Evolutionary conservation across 2,797 vertebrate genomes (phyloP).

Genomic region (Otus scops): DNA sequence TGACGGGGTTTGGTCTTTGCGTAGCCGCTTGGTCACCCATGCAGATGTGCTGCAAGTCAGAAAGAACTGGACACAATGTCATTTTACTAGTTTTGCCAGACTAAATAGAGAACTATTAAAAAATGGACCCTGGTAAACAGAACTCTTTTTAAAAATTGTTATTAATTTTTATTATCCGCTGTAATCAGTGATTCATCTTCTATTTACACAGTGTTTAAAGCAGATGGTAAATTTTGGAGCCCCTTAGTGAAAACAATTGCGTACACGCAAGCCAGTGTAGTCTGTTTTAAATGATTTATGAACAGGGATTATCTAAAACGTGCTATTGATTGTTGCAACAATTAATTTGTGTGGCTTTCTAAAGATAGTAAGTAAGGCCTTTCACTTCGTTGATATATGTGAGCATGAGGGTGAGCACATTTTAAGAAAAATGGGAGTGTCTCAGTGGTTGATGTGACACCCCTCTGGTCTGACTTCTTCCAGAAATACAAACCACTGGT

Average conservation of each 20-base stretch:
- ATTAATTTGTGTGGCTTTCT: neutral
- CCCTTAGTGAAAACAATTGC: neutral
- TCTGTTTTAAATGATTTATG: neutral
- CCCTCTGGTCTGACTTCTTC: neutral
- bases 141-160: neutral
- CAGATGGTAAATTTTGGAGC: neutral
- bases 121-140: neutral
- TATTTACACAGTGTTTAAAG: neutral
- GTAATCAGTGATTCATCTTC: neutral
- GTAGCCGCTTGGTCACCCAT: neutral
- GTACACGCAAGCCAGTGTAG: neutral
- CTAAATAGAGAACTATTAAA: neutral
- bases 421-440: neutral
- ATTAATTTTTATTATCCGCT: neutral
- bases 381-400: neutral
- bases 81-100: neutral
- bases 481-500: neutral
- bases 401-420: neutral
- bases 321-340: neutral
- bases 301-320: neutral
- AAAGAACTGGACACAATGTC: neutral
- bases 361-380: neutral
- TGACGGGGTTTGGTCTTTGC: neutral
- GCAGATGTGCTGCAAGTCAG: neutral
- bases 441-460: neutral